Base-by-base conservation (phyloP, 2,888 invertebrate genomes). In the Euspilapteryx auroguttella region DNA sequence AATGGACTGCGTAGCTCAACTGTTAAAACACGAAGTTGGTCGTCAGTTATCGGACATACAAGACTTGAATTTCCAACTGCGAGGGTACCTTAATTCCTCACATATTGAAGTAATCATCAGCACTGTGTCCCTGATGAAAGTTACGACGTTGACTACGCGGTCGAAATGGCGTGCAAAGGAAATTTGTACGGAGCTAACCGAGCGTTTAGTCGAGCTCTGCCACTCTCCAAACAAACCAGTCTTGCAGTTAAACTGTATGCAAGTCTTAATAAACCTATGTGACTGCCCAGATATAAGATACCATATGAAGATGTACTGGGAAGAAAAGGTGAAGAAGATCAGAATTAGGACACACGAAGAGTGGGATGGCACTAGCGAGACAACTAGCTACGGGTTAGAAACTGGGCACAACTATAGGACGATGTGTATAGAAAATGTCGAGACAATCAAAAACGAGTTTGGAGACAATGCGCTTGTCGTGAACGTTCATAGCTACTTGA, bases 91-190 rank as follows among this genome's bases (percentile, higher is more conserved):
- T 2, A 9, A 22, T 0, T 46, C 49, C 0, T 29, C 38, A 0
- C 24, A 51, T 1, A 40, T 54, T 6, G 52, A 57, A 27, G 44
- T 69, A 1, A 34, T 55, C 2, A 52, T 65, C 2, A 57, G 61
- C 34, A 50, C 63, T 1, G 45, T 53, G 0, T 57, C 55, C 4
- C 39, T 71, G 0, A 51, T 75, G 54, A 34, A 35, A 5, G 63
- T 54, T 21, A 62, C 63, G 0, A 73, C 75, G 0, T 17, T 61
- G 12, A 73, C 71, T 0, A 61, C 57, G 0, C 45, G 55, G 1
- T 63, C 73, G 0, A 64, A 71, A 40, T 73, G 73, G 73, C 55
- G 69, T 0, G 61, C 58, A 0, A 69, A 64, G 26, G 68, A 73
- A 33, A 43, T 38, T 12, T 42, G 46, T 21, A 33, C 31, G 5